phyloP scores from a whole-genome alignment of 2,888 invertebrate genomes.

The Heteromurus nitidus region DNA sequence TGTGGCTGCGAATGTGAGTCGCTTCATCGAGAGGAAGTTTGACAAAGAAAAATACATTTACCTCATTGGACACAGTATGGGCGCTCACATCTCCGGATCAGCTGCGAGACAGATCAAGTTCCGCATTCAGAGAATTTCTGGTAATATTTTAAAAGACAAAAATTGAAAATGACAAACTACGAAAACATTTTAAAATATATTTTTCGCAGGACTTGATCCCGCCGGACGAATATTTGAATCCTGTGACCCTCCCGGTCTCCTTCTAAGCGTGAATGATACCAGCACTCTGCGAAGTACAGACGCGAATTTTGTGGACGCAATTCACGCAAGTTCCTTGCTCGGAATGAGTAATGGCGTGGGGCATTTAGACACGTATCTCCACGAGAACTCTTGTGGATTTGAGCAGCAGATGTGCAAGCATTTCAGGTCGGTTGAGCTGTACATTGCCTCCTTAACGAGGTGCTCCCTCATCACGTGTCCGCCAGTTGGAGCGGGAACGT shows the following conservation, averaged over 20 bases:
- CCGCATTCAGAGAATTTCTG: background rate
- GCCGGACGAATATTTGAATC: conserved; percentile 9
- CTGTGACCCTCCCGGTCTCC: background rate
- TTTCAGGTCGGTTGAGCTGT: background rate
- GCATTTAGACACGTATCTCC: background rate
- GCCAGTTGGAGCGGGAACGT: too few species aligned
- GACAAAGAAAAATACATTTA: background rate
- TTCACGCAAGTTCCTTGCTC: background rate
- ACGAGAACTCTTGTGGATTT: background rate
- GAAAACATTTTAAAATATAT: background rate
- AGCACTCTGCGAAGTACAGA: conserved; percentile 15
- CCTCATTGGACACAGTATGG: conserved; percentile 1
- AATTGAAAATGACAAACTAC: background rate
- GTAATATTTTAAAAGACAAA: background rate
- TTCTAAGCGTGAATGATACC: background rate
- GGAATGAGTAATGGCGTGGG: background rate
- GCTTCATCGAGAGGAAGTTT: background rate
- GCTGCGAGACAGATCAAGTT: background rate
- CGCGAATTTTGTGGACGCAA: background rate
- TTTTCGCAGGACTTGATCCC: background rate
- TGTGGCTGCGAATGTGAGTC: background rate
- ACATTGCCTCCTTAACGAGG: background rate
- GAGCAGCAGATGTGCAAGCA: background rate
- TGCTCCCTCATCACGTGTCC: conserved; percentile 30
- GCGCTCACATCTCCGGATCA: background rate